Evolutionary conservation across 2,797 vertebrate species (phyloP), one percentile per base, ranked within the genome.

Genomic region (Diplodus puntazzo): DNA sequence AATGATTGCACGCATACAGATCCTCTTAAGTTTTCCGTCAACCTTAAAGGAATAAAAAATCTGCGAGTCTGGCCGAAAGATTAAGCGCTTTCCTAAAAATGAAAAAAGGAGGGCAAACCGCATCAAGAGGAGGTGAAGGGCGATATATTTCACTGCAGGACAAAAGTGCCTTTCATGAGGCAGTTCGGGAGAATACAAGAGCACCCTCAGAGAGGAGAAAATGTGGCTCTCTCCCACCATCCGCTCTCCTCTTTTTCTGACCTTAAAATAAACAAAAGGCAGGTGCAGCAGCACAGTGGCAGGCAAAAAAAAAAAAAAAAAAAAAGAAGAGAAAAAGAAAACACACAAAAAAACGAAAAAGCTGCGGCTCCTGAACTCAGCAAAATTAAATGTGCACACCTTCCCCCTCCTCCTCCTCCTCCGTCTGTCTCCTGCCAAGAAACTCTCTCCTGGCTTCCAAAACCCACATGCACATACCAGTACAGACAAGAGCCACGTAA

Each of bases 251-350:
- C 78, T 83, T 91, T 90, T 93, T 87, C 89, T 87, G 82, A 94
- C 91, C 91, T 92, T 92, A 93, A 93, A 94, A 94, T 91, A 92
- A 94, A 92, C 92, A 94, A 94, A 94, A 94, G 91, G 84, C 94
- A 95, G 94, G 94, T 95, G 94, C 93, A 94, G 91, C 77, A 87
- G 85, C 71, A 86, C 80, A 64, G 84, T 83, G 86, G 89, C 83
- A 86, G 77, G 80, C 86, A 74, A 69, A 80, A 81, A 39, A 39
- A 39, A 39, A 39, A 39, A 80, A 78, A 39, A 39, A 39, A 10
- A 39, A 5, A 30, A 30, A 25, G 25, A 5, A 30, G 3, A 25
- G 25, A 34, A 7, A 34, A 34, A 34, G 30, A 34, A 34, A 34
- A 34, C 30, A 34, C 30, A 34, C 5, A 34, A 6, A 39, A 39